Evolutionary conservation across 2,113 vertebrate genomes (phyloP), one percentile per base, ranked within the genome.

Genomic region (Ifrita kowaldi): DNA sequence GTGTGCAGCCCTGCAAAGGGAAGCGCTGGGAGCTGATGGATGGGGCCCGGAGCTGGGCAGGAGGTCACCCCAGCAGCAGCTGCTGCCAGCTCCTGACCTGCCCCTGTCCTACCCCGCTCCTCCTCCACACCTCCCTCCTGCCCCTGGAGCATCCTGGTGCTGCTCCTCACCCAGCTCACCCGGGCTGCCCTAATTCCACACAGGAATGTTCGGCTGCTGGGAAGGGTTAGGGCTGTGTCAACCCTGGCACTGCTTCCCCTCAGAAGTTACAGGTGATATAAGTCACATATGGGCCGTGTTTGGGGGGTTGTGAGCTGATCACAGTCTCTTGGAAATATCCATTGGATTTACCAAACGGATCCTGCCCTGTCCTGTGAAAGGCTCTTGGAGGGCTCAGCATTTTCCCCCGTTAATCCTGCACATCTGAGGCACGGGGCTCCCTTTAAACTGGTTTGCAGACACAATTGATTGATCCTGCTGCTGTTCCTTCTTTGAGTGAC

Each of bases 101-200:
- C n/a, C 47, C 47, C 21, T 2, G 1, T 0, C 0, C 28, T 55
- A 9, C 53, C 11, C 23, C 1, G 1, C n/a, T n/a, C 41, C 7
- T 0, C 30, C 63, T n/a, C 6, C 20, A 27, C 27, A 4, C 2
- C 1, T 22, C 74, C 39, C 13, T 33, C 13, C 44, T 33, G 27
- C 41, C 74, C 22, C 71, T 17, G 49, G 35, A 37, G 64, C 60
- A 11, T 3, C 8, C 67, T 4, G 9, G 73, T 1, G 26, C 20
- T 44, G 65, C 78, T 55, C 55, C 56, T 47, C 3, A 0, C 50
- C 24, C 16, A 55, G n/a, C 41, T 56, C 35, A 0, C 22, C 22
- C 3, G 18, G 46, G 24, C 3, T 35, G 41, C 59, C 68, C 39
- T 8, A 16, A 12, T 39, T 59, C 27, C 41, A 7, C n/a, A 0